These are phyloP conservation scores for Coecobrya sp. DNA, from an alignment of 2,888 invertebrate genomes.

Conservation along the genomic window DNA sequence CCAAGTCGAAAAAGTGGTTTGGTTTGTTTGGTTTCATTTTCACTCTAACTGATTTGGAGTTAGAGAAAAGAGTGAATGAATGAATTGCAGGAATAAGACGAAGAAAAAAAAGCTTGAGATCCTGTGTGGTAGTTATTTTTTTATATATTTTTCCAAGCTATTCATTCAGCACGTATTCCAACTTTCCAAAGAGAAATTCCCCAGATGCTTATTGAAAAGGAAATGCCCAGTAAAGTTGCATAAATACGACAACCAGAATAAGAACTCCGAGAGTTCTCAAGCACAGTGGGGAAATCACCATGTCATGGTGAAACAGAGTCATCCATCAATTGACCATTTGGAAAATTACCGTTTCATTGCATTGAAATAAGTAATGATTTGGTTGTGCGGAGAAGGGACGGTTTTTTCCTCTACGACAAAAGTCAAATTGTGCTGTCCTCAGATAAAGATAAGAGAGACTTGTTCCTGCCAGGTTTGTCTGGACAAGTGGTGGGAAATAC, in stretches of 20 bases:
- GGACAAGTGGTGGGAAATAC: background rate
- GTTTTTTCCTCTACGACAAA: slow-evolving; percentile 4
- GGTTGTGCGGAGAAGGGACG: background rate
- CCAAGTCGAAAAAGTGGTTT: slow-evolving; percentile 59
- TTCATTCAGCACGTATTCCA: slow-evolving; percentile 30
- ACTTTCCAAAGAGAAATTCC: slow-evolving; percentile 61
- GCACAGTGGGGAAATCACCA: slow-evolving; percentile 12
- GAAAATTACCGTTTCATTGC: slow-evolving; percentile 75
- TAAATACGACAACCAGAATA: background rate
- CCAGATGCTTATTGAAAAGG: slow-evolving; percentile 71
- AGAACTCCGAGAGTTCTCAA: background rate
- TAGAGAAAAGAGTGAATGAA: slow-evolving; percentile 34
- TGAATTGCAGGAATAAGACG: slow-evolving; percentile 6
- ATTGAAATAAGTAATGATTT: slow-evolving; percentile 53
- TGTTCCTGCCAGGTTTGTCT: background rate
- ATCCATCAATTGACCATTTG: slow-evolving; percentile 82
- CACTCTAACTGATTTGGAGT: slow-evolving; percentile 42
- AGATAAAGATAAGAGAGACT: slow-evolving; percentile 8
- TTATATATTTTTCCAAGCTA: background rate
- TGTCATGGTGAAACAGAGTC: slow-evolving; percentile 53
- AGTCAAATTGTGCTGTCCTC: slow-evolving; percentile 49
- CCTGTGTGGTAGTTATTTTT: background rate
- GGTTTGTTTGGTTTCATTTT: slow-evolving; percentile 61
- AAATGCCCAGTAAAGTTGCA: slow-evolving; percentile 51
- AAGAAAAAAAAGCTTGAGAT: background rate